These are phyloP conservation scores for Priocnemis perturbator DNA, from an alignment of 2,888 invertebrate species.

Conservation along the genomic window DNA sequence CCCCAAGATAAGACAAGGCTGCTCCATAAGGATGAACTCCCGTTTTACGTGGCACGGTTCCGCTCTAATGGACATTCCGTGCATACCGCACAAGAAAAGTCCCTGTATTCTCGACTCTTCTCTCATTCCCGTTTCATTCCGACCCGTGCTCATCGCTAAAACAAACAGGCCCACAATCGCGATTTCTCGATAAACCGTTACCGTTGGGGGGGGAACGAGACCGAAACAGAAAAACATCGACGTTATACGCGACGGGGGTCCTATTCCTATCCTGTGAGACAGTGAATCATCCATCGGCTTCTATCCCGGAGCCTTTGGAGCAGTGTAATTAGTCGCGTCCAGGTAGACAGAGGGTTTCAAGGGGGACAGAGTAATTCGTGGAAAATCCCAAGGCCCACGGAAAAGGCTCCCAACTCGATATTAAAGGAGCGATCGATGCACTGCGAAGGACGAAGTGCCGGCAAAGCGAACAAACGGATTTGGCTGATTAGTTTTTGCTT, in stretches of 20 bases:
- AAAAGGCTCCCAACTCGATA: conserved; percentile 1
- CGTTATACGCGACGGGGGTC: not conserved
- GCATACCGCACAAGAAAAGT: conserved; percentile 26
- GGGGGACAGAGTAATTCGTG: conserved; percentile 22
- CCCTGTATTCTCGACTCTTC: not conserved
- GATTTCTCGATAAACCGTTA: conserved; percentile 35
- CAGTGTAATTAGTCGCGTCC: conserved; percentile 42
- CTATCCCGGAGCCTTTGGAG: conserved; percentile 18
- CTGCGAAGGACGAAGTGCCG: not conserved
- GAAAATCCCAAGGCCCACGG: conserved; percentile 23
- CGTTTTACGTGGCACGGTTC: conserved; percentile 17
- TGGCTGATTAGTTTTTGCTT: not conserved
- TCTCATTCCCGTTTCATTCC: conserved; percentile 1
- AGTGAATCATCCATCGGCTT: conserved; percentile 32
- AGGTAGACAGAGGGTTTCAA: conserved; percentile 33
- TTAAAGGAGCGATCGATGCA: not conserved
- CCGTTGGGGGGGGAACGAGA: not conserved
- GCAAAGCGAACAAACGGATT: not conserved
- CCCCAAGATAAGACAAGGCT: conserved; percentile 36
- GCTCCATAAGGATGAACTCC: not conserved
- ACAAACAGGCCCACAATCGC: conserved; percentile 30
- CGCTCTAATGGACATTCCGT: conserved; percentile 58
- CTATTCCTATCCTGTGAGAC: not conserved
- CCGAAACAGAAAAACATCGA: conserved; percentile 6
- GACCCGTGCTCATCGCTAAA: conserved; percentile 20